Base-by-base conservation (phyloP, 1,140 invertebrate species). In the Diploscapter pachys region DNA sequence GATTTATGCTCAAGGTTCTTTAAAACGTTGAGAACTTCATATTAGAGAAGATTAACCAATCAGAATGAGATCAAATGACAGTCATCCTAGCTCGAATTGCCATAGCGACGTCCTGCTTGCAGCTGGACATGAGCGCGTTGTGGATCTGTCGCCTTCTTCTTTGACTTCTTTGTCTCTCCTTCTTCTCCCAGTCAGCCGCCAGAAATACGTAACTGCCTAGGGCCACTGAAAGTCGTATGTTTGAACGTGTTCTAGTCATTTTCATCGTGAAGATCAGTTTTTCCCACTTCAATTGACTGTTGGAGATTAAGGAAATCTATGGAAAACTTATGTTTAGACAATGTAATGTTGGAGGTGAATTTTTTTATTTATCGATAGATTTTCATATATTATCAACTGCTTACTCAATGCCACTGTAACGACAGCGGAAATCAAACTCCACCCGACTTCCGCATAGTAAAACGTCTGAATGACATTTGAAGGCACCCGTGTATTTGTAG, bases 41-140 rank as follows among this genome's bases (percentile, higher is more conserved):
- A 31, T 31, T 31, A 31, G 31, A 31, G 31, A 31, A 31, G 31
- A 31, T 31, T 31, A 31, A 31, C 1, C 31, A 31, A 31, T 63
- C 50, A 49, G 5, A 3, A 63, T 48, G 6, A 63, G 31, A n/a
- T 63, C 50, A 70, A 59, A 70, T 70, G 55, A 70, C 68, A 49
- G 68, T 70, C 68, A 70, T 70, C 50, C 68, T 70, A 4, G 68
- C 68, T 3, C 68, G 55, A 50, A 70, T 70, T 4, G 68, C 68
- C 68, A 70, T 70, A n/a, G 68, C 68, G 53, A 70, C 62, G 53
- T 70, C 68, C 6, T 70, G 68, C 51, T 51, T 48, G 53, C 68
- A 70, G 4, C 56, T 61, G 11, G 68, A 57, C 68, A 70, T 70
- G 51, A 70, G 31, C 5, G 68, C 68, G 31, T 70, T 70, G 53